These are phyloP conservation scores for Margaritifera margaritifera DNA, from an alignment of 2,888 invertebrate genomes.

Conservation along the genomic window DNA sequence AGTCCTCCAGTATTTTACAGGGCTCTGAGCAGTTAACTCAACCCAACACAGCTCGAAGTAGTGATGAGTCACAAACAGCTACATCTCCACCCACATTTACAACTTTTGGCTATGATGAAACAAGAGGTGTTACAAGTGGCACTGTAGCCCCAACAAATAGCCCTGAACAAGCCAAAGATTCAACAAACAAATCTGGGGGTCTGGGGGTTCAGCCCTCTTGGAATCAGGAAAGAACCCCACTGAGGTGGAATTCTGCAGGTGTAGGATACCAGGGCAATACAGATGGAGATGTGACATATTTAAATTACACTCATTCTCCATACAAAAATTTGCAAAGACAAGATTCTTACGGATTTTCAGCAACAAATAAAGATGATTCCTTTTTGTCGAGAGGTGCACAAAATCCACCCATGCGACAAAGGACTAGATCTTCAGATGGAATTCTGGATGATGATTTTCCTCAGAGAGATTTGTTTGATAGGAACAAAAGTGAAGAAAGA, in stretches of 20 bases:
- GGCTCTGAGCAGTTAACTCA: too few relatives aligned
- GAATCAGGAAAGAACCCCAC: too few relatives aligned
- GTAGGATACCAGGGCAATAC: too few relatives aligned
- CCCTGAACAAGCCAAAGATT: constrained; percentile 12
- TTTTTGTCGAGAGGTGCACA: constrained; percentile 27
- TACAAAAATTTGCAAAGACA: constrained; percentile 23
- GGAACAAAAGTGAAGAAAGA: constrained; percentile 23
- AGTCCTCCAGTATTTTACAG: constrained; percentile 12
- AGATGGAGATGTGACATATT: too few relatives aligned
- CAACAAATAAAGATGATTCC: constrained; percentile 23
- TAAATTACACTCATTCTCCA: neutral
- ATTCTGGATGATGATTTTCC: constrained; percentile 22
- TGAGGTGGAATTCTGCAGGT: too few relatives aligned
- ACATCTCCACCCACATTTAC: constrained; percentile 45
- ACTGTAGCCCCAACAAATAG: constrained; percentile 13
- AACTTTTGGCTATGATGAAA: constrained; percentile 47
- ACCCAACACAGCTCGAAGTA: constrained; percentile 17
- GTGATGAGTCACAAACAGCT: constrained; percentile 26
- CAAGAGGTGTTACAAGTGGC: constrained; percentile 6
- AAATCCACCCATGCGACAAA: constrained; percentile 16
- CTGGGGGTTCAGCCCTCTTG: too few relatives aligned
- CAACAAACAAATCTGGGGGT: too few relatives aligned
- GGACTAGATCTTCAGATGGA: constrained; percentile 32
- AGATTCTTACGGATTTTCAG: constrained; percentile 27
- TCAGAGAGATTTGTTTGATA: constrained; percentile 8